phyloP scores from a whole-genome alignment of 2,888 invertebrate genomes.

The Orchesellides sinensis region DNA sequence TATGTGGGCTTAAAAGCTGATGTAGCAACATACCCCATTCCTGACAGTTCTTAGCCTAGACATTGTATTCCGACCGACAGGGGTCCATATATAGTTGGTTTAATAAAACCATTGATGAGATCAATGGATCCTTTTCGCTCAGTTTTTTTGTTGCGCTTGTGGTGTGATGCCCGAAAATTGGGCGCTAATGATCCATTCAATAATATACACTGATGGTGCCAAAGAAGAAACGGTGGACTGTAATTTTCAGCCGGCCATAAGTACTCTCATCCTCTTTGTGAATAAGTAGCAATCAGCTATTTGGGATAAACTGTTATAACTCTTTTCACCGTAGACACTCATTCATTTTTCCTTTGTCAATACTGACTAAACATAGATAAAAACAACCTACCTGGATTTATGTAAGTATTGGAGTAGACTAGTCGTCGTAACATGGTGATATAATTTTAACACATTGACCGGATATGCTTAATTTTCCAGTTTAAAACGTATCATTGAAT shows the following conservation, averaged over 20 bases:
- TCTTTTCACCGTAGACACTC: conserved; percentile 10
- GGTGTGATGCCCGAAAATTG: conserved; percentile 27
- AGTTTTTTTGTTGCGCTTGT: too few species aligned
- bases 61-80: too few species aligned
- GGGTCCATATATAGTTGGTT: too few species aligned
- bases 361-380: not conserved
- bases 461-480: conserved; percentile 58
- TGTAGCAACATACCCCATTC: too few species aligned
- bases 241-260: conserved; percentile 54
- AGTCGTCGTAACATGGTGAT: too few species aligned
- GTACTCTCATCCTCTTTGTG: conserved; percentile 46
- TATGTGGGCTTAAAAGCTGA: too few species aligned
- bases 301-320: conserved; percentile 18
- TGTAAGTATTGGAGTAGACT: too few species aligned
- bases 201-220: conserved; percentile 64
- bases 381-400: not conserved
- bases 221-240: conserved; percentile 34
- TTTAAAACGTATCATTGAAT: conserved; percentile 24
- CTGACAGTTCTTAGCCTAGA: too few species aligned
- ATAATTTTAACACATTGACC: conserved; percentile 47
- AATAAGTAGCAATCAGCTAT: conserved; percentile 36
- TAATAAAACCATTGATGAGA: too few species aligned
- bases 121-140: too few species aligned
- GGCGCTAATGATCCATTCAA: conserved; percentile 66
- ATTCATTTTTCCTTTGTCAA: not conserved